Evolutionary conservation across 2,797 vertebrate species (phyloP), one percentile per base, ranked within the genome.

Genomic region (Phyllotis vaccarum): DNA sequence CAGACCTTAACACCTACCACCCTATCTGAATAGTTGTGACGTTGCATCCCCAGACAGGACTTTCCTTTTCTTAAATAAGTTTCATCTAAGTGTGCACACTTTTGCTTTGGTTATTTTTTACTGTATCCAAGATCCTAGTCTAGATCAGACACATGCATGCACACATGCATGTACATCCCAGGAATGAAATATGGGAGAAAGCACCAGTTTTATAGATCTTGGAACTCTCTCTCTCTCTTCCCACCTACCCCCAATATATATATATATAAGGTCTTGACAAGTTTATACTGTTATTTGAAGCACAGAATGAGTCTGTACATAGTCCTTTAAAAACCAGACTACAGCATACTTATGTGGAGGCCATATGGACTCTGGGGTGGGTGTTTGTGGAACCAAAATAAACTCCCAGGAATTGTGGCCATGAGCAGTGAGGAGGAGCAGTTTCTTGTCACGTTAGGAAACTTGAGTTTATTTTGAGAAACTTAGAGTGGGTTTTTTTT

Each of bases 391-490:
- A 64, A 90, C 97, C 96, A 92, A 97, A 97, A 96, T 95, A 97
- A 82, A 62, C 87, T 79, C 87, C 90, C 6, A 68, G 78, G 21
- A 24, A 97, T 95, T 17, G 14, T 97, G 97, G 46, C 74, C 62
- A 86, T 43, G 76, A 96, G 92, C 54, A 95, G 70, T 6, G 29
- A 62, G 8, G 40, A 86, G 93, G 92, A 97, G 90, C 54, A 96
- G 87, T 62, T 95, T 81, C 80, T 95, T 89, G 94, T 96, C 83
- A 96, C 95, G 96, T 97, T 86, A 97, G 86, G 91, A 96, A 92
- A 97, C 94, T 96, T 90, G 78, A 90, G 76, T 96, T 95, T 98
- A 95, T 97, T 97, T 96, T 94, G 92, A 82, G 95, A 80, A 81
- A 52, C 62, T 89, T 92, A 95, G 95, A 94, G 78, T 87, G 91